Evolutionary conservation across 2,888 invertebrate genomes (phyloP), one percentile per base, ranked within the genome.

Genomic region (Galerucella pusilla): DNA sequence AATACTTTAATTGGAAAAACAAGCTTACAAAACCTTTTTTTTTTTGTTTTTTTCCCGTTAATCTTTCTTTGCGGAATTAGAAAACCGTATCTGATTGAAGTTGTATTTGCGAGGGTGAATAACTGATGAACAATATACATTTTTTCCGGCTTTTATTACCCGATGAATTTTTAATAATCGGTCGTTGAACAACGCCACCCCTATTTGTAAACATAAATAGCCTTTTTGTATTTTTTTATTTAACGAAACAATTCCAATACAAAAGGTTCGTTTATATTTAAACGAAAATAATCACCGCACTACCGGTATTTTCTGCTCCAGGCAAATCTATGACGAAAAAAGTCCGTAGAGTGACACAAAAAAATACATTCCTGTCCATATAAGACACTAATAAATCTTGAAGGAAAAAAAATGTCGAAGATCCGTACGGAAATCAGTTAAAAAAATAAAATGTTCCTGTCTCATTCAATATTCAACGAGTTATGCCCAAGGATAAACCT

Each of bases 401-500:
- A 4, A 5, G 35, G 35, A 35, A 35, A 35, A 35, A 35, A 35
- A 35, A 5, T 35, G 35, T 35, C 5, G 35, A 35, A 35, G 35
- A 35, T 69, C 69, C n/a, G 28, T 10, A 28, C 28, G 16, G 61
- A 69, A 69, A 69, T 69, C 69, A 69, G 69, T 69, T 69, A 61
- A 69, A 61, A 35, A 35, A 35, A 61, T 69, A 69, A 69, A 69
- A 69, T 69, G 61, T 69, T 69, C 69, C n/a, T 20, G 28, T n/a
- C 69, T 69, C 69, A 69, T 69, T 69, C 69, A 61, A 69, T 69
- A 69, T 69, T 69, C 69, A 69, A 46, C 28, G 49, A 46, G 61
- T 61, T 61, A 61, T 59, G 69, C 69, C 69, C 61, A 69, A 60
- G 69, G 69, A 69, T 61, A 69, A 69, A 69, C 69, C 69, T 69